Evolutionary conservation across 2,113 vertebrate species (phyloP).

Genomic region (Polypterus bichir): DNA sequence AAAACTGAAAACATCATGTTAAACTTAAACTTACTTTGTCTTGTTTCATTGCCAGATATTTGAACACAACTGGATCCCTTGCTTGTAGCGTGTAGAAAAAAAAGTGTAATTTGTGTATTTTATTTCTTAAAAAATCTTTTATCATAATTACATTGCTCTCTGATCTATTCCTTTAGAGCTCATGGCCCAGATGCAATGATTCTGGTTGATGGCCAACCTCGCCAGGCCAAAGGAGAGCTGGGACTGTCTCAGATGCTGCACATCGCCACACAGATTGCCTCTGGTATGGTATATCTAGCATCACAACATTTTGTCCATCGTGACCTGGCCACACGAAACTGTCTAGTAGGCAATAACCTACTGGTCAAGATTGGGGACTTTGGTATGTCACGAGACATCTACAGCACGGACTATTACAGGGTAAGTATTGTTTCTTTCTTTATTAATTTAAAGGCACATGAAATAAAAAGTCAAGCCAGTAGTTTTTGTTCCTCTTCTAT

Average conservation of each 20-base stretch:
- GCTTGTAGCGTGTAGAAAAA: neutral
- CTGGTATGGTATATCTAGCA: slow-evolving; percentile 91
- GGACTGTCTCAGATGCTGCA: slow-evolving; percentile 96
- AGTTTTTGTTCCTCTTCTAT: neutral
- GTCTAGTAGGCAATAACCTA: slow-evolving; percentile 86
- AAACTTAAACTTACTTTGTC: too few species aligned
- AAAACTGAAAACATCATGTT: too few species aligned
- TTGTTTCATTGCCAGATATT: neutral
- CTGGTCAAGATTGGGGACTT: slow-evolving; percentile 98
- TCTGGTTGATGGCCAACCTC: slow-evolving; percentile 85
- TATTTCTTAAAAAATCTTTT: neutral
- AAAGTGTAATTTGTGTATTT: neutral
- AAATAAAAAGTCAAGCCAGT: too few species aligned
- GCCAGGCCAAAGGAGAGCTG: slow-evolving; percentile 84
- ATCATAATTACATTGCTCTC: slow-evolving; percentile 2
- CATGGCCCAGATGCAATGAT: slow-evolving; percentile 94
- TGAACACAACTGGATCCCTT: neutral
- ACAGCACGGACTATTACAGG: slow-evolving; percentile 98
- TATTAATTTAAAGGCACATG: too few species aligned
- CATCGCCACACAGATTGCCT: slow-evolving; percentile 86
- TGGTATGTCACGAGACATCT: slow-evolving; percentile 96
- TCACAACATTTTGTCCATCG: slow-evolving; percentile 97
- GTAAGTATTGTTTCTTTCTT: slow-evolving; percentile 48
- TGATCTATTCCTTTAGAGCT: slow-evolving; percentile 49
- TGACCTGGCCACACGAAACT: slow-evolving; percentile 95